Conservation (phyloP, 1,140 invertebrate genomes). For the Drosophila lacteicornis region DNA sequence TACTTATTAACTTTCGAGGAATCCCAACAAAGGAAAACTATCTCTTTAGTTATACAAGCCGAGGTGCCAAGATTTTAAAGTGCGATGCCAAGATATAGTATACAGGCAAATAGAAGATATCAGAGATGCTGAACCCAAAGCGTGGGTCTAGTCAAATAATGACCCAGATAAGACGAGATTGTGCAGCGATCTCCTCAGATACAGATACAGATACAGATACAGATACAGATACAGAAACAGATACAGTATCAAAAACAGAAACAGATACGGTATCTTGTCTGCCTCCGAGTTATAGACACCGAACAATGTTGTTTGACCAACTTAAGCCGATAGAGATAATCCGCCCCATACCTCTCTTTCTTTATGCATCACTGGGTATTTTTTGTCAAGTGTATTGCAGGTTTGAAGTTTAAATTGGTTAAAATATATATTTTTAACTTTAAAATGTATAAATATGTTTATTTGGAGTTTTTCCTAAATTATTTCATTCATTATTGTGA, state of each 20-base stretch:
- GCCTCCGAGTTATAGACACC: conserved; percentile 18
- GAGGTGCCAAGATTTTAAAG: conserved; percentile 29
- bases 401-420: too few species aligned
- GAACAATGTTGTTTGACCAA: conserved; percentile 28
- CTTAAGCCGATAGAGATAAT: conserved; percentile 23
- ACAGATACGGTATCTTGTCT: conserved; percentile 20
- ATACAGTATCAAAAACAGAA: conserved; percentile 33
- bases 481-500: background rate
- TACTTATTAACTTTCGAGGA: too few species aligned
- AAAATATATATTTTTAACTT: too few species aligned
- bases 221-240: conserved; percentile 11
- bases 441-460: too few species aligned
- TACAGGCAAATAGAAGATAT: conserved; percentile 15
- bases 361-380: conserved; percentile 18
- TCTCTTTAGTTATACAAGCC: conserved; percentile 6
- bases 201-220: conserved; percentile 6
- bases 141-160: conserved; percentile 52
- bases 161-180: conserved; percentile 72
- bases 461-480: background rate
- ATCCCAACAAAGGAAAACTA: too few species aligned
- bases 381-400: background rate
- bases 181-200: conserved; percentile 28
- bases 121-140: conserved; percentile 37
- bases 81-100: background rate
- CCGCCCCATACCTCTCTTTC: background rate